A percentile compares a stretch with the other conserved stretches of the same genome.
Evolutionary conservation across 1,140 invertebrate species (phyloP).

Genomic region (Maniola jurtina): DNA sequence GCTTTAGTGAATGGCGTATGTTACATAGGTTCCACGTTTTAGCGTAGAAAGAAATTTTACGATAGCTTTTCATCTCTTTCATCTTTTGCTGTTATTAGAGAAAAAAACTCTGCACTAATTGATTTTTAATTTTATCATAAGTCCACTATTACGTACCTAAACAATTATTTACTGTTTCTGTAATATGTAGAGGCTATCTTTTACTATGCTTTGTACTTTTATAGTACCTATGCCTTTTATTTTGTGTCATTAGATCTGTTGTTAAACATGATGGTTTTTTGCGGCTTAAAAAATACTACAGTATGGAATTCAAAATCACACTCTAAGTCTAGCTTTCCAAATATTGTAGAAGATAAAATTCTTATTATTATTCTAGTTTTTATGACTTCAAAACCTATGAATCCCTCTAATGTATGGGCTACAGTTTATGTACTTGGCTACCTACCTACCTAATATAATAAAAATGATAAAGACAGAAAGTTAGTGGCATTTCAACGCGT

Average conservation of each 20-base stretch:
- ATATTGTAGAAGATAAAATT: no score
- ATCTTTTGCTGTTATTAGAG: conserved; percentile 1
- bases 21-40: not conserved
- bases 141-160: not conserved
- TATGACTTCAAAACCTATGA: no score
- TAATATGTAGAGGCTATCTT: not conserved
- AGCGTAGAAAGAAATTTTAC: not conserved
- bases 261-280: not conserved
- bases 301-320: no score
- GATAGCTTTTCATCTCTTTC: not conserved
- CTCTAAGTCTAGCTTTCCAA: no score
- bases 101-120: not conserved
- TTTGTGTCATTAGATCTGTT: not conserved
- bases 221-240: not conserved
- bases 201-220: no score
- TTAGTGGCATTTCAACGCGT: not conserved
- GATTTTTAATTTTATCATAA: not conserved
- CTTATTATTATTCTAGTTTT: no score
- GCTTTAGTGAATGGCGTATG: not conserved
- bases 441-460: not conserved
- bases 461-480: not conserved
- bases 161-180: not conserved
- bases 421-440: not conserved
- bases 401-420: no score
- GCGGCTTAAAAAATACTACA: no score